A percentile compares a stretch with the other conserved stretches of the same genome.
phyloP scores from a whole-genome alignment of 2,797 vertebrate genomes.

The Poeciliopsis paucimaculata region DNA sequence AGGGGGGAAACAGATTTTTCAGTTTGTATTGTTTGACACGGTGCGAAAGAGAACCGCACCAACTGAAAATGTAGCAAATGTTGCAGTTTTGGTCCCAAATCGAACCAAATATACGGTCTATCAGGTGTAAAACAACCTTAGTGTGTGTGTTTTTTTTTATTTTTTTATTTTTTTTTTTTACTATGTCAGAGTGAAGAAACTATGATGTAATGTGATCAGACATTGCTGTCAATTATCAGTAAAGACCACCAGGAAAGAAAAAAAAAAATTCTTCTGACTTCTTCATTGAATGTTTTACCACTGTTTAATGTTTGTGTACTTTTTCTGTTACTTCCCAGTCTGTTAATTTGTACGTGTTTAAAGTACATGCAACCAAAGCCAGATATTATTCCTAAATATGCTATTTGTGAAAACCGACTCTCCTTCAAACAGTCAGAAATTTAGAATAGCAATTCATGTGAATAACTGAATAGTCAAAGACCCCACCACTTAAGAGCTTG shows the following conservation, averaged over 20 bases:
- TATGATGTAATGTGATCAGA: background rate
- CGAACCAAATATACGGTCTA: too few species aligned
- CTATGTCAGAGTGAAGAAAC: background rate
- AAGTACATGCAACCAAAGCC: too few species aligned
- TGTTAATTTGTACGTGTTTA: background rate
- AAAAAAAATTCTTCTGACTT: background rate
- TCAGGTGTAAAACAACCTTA: background rate
- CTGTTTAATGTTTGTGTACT: background rate
- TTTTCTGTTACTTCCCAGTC: background rate
- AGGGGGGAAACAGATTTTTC: too few species aligned
- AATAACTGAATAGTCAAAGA: slow-evolving; percentile 47
- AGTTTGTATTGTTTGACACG: too few species aligned
- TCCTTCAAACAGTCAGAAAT: slow-evolving; percentile 9
- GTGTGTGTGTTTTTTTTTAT: too few species aligned
- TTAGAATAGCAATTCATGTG: slow-evolving; percentile 11
- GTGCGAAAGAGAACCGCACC: too few species aligned
- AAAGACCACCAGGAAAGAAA: background rate
- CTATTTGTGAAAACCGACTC: background rate
- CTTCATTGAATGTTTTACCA: background rate
- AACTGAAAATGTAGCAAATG: too few species aligned
- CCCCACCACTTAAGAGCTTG: slow-evolving; percentile 61
- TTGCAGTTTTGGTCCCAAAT: too few species aligned
- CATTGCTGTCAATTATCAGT: background rate
- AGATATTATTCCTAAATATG: background rate
- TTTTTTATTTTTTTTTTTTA: too few species aligned